Percentiles rank a stretch among this genome's conserved stretches.
Conservation (phyloP, 1,140 invertebrate species). For the Drosophila pseudoobscura region DNA sequence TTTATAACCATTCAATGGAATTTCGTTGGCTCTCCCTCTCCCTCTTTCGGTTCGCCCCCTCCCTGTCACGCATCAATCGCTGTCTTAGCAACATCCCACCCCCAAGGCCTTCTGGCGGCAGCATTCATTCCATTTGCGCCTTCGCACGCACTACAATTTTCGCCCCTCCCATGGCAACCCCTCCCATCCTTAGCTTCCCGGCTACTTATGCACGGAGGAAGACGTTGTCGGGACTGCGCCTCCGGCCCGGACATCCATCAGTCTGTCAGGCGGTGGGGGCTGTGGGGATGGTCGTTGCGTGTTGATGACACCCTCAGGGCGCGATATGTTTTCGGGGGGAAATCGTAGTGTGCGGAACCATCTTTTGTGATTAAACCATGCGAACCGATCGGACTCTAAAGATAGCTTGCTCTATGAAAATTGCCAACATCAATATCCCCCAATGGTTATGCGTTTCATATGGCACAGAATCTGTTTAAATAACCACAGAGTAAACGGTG, state of each 20-base stretch:
- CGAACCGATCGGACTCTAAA: constrained; percentile 19
- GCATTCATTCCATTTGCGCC: constrained; percentile 30
- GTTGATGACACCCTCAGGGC: constrained; percentile 29
- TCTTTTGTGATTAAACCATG: constrained; percentile 9
- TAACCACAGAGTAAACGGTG: too few species aligned
- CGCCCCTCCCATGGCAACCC: background rate
- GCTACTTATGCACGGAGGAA: constrained; percentile 74
- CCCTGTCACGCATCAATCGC: constrained; percentile 37
- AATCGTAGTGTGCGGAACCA: background rate
- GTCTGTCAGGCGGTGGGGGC: constrained; percentile 9
- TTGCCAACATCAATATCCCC: too few species aligned
- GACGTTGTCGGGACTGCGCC: constrained; percentile 21
- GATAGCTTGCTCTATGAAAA: too few species aligned
- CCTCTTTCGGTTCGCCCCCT: background rate
- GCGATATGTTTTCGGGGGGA: constrained; percentile 1
- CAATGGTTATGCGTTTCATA: too few species aligned
- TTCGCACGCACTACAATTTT: constrained; percentile 13
- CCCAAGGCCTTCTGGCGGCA: background rate
- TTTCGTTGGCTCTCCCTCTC: constrained; percentile 19
- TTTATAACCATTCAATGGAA: constrained; percentile 80
- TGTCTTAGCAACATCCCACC: constrained; percentile 33
- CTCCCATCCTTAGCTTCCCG: constrained; percentile 51
- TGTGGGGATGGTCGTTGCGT: background rate
- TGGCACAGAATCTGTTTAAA: too few species aligned
- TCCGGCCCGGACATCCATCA: constrained; percentile 52